phyloP scores from a whole-genome alignment of 2,888 invertebrate genomes.

The Cheiracanthium punctorium region DNA sequence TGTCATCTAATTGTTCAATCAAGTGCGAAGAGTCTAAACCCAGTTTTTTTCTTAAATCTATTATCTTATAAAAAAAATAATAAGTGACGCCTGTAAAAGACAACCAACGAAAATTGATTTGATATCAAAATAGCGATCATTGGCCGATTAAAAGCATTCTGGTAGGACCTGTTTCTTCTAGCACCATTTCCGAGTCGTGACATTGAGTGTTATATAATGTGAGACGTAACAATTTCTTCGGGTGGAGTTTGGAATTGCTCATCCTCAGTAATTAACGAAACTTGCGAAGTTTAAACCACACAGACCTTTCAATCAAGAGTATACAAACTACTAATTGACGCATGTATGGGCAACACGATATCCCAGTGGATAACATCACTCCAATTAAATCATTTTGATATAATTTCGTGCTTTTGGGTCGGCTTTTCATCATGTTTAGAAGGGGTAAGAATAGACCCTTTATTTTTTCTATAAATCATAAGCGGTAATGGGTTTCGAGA shows the following conservation, averaged over 20 bases:
- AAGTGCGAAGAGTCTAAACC: no score
- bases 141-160: conserved; percentile 18
- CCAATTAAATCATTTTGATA: conserved; percentile 57
- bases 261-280: conserved; percentile 56
- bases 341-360: conserved; percentile 61
- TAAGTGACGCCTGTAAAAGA: not conserved
- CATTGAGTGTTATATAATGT: conserved; percentile 33
- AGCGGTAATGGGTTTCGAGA: not conserved
- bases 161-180: conserved; percentile 1
- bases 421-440: conserved; percentile 36
- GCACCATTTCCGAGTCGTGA: conserved; percentile 31
- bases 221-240: conserved; percentile 46
- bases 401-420: conserved; percentile 32
- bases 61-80: no score
- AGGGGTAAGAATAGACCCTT: not conserved
- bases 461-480: not conserved
- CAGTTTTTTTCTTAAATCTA: no score
- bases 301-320: conserved; percentile 51
- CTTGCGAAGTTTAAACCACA: conserved; percentile 52
- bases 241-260: conserved; percentile 34
- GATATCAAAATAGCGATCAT: conserved; percentile 24
- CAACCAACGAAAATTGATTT: not conserved
- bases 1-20: no score
- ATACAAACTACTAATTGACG: conserved; percentile 50
- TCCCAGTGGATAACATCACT: conserved; percentile 44